Base-by-base conservation (phyloP, 2,113 vertebrate species). In the Dunckerocampus dactyliophorus region DNA sequence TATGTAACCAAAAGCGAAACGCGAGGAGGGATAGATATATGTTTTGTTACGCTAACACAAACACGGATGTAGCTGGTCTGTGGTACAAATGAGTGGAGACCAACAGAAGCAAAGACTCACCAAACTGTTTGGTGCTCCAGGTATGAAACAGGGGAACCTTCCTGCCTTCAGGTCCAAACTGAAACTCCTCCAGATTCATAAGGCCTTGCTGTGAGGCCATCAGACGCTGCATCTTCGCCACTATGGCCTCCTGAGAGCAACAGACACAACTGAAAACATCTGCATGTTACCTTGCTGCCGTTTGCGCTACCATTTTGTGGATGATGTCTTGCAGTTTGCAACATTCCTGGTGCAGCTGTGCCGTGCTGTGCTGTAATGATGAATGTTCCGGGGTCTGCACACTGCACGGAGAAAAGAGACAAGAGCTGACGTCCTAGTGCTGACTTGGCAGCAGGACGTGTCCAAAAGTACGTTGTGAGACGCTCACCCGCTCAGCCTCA, bases 181-280 rank as follows among this genome's bases (percentile, higher is more conserved):
- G 92, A 72, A 93, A 95, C 16, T 68, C 69, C 81, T 98, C 94
- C 55, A 98, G 89, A 1, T 95, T 91, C 66, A 89, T 92, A 42
- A 98, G 52, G 0, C 92, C 95, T 71, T 82, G 92, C 76, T 93
- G 90, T 47, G 92, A 92, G 0, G 77, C 87, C 74, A 90, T 82
- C 51, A 98, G 81, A 65, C 89, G 95, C 82, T 94, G 92, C 95
- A 98, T 97, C 88, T 96, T 98, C 1, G 5, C 71, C 52, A 91
- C 73, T 31, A 89, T 49, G 1, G 34, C 68, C 4, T 60, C 73
- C 91, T 90, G 64, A 50, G 10, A 46, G 16, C 16, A 54, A 12
- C 13, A 42, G 11, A 62, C 11, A 45, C 37, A n/a, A 22, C n/a
- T 21, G 4, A 21, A 15, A 12, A 11, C 13, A 43, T 14, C 39